A percentile compares a stretch with the other conserved stretches of the same genome.
Conservation (phyloP, 2,113 vertebrate genomes). For the Bostrychus sinensis region DNA sequence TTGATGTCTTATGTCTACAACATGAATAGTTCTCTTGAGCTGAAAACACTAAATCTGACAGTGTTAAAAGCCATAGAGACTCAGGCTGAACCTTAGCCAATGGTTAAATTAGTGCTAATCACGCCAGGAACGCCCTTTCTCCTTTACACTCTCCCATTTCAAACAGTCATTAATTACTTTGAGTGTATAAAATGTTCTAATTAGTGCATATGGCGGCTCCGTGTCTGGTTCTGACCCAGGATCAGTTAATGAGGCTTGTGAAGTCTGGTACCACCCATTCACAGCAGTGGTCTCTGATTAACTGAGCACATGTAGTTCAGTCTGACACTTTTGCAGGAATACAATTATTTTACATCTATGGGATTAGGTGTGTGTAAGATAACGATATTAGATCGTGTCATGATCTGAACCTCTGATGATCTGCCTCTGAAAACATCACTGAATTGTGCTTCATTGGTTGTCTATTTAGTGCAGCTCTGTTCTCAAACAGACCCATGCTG, state of each 20-base stretch:
- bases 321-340: too few species aligned
- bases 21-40: too few species aligned
- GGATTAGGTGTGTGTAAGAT: too few species aligned
- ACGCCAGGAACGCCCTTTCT: constrained; percentile 41
- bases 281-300: constrained; percentile 66
- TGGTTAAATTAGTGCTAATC: constrained; percentile 52
- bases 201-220: constrained; percentile 51
- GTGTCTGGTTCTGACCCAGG: constrained; percentile 31
- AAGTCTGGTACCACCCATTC: constrained; percentile 35
- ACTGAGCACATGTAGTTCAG: constrained; percentile 34
- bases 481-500: too few species aligned
- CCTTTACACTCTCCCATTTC: constrained; percentile 60
- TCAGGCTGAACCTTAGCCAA: constrained; percentile 37
- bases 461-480: too few species aligned
- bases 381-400: too few species aligned
- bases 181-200: constrained; percentile 65
- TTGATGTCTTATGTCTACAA: too few species aligned
- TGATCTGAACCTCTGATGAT: too few species aligned
- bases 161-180: constrained; percentile 72
- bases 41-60: constrained; percentile 19
- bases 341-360: too few species aligned
- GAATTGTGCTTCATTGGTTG: too few species aligned
- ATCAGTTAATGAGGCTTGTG: constrained; percentile 63
- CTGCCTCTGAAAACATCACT: too few species aligned
- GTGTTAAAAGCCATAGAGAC: constrained; percentile 10